Evolutionary conservation across 2,888 invertebrate species (phyloP).

Genomic region (Apocheima hispidaria): DNA sequence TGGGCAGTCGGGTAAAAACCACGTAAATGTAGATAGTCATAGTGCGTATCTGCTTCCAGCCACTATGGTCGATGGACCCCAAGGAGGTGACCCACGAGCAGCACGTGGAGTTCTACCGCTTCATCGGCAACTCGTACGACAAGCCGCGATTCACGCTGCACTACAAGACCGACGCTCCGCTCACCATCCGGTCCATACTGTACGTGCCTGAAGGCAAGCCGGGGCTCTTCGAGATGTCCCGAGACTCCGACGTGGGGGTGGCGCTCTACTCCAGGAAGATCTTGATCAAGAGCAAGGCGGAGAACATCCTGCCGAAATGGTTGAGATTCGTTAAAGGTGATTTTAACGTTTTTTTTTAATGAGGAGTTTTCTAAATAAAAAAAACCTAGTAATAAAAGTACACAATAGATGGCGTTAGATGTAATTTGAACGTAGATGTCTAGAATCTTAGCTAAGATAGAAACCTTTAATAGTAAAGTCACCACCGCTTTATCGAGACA

Average conservation of each 20-base stretch:
- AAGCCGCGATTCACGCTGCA: constrained; percentile 95
- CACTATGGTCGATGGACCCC: constrained; percentile 97
- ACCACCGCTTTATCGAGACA: no score
- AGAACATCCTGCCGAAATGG: constrained; percentile 97
- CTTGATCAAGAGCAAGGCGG: constrained; percentile 96
- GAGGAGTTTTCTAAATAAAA: no score
- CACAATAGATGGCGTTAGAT: no score
- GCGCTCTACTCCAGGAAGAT: constrained; percentile 97
- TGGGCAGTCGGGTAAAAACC: not conserved
- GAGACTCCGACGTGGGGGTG: constrained; percentile 94
- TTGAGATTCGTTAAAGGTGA: constrained; percentile 96
- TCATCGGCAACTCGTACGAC: constrained; percentile 94
- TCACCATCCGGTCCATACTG: constrained; percentile 95
- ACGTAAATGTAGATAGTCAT: not conserved
- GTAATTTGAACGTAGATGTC: no score
- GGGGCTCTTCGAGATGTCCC: constrained; percentile 95
- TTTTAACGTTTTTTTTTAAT: not conserved
- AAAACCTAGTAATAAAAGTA: no score
- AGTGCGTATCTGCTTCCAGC: constrained; percentile 78
- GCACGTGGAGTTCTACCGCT: constrained; percentile 97
- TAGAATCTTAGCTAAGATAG: no score
- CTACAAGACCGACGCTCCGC: constrained; percentile 96
- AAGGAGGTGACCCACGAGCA: constrained; percentile 94
- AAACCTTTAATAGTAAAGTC: no score
- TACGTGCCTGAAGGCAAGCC: constrained; percentile 98